Percentiles rank a stretch among this genome's conserved stretches.
Conservation (phyloP, 2,113 vertebrate genomes). For the Empidonax alnorum region DNA sequence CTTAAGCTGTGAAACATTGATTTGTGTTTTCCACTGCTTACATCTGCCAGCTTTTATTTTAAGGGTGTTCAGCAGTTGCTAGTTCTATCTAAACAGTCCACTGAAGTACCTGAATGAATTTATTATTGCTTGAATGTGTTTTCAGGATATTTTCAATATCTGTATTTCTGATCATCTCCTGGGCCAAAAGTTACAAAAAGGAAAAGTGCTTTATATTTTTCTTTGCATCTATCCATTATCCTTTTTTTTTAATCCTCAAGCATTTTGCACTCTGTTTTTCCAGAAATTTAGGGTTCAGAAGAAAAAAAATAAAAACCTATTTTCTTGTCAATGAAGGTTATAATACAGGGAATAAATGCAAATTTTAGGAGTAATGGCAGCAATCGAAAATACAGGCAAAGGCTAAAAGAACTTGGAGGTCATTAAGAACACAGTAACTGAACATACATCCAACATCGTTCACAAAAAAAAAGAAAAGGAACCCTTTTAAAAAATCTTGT, state of each 20-base stretch:
- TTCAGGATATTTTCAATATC: background rate
- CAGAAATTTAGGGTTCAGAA: background rate
- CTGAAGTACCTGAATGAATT: background rate
- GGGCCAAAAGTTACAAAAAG: background rate
- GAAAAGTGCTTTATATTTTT: background rate
- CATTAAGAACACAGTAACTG: background rate
- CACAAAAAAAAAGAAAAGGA: background rate
- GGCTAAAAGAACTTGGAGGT: background rate
- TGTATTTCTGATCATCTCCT: background rate
- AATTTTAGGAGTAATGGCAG: background rate
- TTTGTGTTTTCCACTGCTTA: background rate
- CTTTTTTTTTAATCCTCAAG: fast-evolving
- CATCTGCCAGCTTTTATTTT: background rate
- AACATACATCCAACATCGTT: background rate
- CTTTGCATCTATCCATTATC: background rate
- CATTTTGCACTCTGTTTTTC: background rate
- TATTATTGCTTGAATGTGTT: background rate
- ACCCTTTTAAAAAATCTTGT: background rate
- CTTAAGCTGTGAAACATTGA: background rate
- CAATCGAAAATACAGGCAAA: background rate
- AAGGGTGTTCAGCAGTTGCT: background rate
- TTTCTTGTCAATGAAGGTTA: background rate
- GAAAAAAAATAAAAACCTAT: background rate
- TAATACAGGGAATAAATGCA: background rate
- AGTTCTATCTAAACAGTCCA: background rate